Percentiles rank a stretch among this genome's conserved stretches.
Evolutionary conservation across 1,140 invertebrate genomes (phyloP).

Genomic region (Zaprionus vittiger): DNA sequence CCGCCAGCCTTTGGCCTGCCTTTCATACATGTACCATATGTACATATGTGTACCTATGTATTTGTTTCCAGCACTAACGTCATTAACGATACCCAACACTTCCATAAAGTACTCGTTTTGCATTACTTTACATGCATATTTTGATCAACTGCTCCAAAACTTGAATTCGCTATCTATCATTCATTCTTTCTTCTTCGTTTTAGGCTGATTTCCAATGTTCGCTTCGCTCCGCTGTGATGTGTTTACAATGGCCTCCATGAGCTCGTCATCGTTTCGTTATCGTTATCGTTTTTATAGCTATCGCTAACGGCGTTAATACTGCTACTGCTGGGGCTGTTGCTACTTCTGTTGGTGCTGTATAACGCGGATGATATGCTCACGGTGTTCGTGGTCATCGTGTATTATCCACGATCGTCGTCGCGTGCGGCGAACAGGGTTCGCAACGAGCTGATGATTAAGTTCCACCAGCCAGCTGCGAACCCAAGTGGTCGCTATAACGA

Average conservation of each 20-base stretch:
- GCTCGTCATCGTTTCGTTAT: conserved; percentile 46
- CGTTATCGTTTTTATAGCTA: conserved; percentile 21
- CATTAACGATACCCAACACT: conserved; percentile 61
- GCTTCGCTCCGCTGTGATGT: conserved; percentile 58
- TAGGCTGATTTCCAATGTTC: conserved; percentile 69
- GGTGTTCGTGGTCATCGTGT: conserved; percentile 66
- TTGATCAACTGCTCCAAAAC: conserved; percentile 81
- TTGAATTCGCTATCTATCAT: conserved; percentile 38
- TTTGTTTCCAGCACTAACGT: conserved; percentile 16
- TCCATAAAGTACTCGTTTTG: conserved; percentile 24
- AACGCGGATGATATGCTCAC: conserved; percentile 67
- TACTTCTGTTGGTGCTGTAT: conserved; percentile 51
- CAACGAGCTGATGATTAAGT: conserved; percentile 82
- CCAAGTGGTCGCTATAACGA: conserved; percentile 85
- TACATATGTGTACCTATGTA: background rate
- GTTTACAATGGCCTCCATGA: conserved; percentile 64
- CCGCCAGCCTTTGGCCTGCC: background rate
- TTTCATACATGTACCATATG: conserved; percentile 6
- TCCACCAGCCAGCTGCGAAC: conserved; percentile 84
- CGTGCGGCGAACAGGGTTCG: conserved; percentile 84
- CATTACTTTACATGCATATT: conserved; percentile 74
- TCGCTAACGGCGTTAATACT: conserved; percentile 21
- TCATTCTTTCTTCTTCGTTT: conserved; percentile 13
- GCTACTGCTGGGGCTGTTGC: conserved; percentile 20
- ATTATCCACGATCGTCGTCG: conserved; percentile 84